Conservation (phyloP, 2,888 invertebrate genomes). For the Drosophila leonis region DNA sequence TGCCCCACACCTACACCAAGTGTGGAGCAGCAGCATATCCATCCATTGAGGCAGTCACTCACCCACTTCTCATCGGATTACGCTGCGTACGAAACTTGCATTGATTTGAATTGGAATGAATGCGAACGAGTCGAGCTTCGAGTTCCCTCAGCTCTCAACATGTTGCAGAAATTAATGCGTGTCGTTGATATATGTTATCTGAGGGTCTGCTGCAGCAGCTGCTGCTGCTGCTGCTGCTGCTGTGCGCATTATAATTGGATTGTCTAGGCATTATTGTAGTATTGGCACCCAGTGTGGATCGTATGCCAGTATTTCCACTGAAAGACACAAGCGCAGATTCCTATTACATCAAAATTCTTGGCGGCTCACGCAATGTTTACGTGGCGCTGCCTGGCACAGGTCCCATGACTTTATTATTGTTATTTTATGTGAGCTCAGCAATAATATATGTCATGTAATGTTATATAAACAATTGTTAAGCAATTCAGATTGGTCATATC, state of each 20-base stretch:
- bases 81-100: slow-evolving; percentile 58
- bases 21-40: slow-evolving; percentile 11
- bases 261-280: slow-evolving; percentile 23
- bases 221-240: not conserved
- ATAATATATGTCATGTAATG: not conserved
- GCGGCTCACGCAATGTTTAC: slow-evolving; percentile 12
- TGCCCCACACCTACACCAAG: slow-evolving; percentile 6
- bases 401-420: not conserved
- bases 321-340: not conserved
- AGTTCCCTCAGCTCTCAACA: slow-evolving; percentile 24
- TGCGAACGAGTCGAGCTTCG: slow-evolving; percentile 33
- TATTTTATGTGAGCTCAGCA: not conserved
- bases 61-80: slow-evolving; percentile 71
- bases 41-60: slow-evolving; percentile 56
- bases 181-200: slow-evolving; percentile 66
- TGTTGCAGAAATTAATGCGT: slow-evolving; percentile 64
- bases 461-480: not conserved
- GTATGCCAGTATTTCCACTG: slow-evolving; percentile 13
- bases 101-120: slow-evolving; percentile 71
- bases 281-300: slow-evolving; percentile 19
- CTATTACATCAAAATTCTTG: slow-evolving; percentile 7
- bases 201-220: slow-evolving; percentile 5
- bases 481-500: not conserved
- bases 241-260: slow-evolving; percentile 48
- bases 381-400: not conserved